Base-by-base conservation (phyloP, 92 coral and sea anemone genomes). In the Epizoanthus ramosus region DNA sequence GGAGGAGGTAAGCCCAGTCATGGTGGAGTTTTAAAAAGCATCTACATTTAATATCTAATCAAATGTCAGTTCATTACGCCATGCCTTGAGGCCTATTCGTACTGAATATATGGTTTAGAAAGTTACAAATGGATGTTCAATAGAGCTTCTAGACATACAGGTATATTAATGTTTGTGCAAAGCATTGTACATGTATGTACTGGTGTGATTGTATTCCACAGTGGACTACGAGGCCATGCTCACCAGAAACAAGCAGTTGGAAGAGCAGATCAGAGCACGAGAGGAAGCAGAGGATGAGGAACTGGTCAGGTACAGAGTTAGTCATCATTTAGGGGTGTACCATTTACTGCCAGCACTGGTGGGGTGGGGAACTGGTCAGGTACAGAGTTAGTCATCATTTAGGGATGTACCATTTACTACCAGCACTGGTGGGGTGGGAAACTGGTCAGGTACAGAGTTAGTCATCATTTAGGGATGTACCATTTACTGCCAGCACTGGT, bases 221-320 rank as follows among this genome's bases (percentile, higher is more conserved):
- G 98, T 93, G 80, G 92, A 96, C 66, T 92, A 92, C 83, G 98
- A 91, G 45, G 68, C 91, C 3, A 63, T 96, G 87, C 80, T 96
- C 64, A 87, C 83, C 56, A 88, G 84, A 47, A 94, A 93, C 84
- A 85, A 87, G 58, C 86, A 93, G 87, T 86, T 89, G 13, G 93
- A 92, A 71, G 92, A 96, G 63, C 91, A 96, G 69, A 80, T 90
- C 67, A 87, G 90, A 75, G 94, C 88, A 12, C 84, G 86, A 45
- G 98, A 96, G 84, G 92, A 87, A 80, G 88, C 90, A 57, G 99
- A 96, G 73, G 99, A 96, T 75, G 99, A 96, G 68, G 97, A 90
- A 71, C 88, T 94, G 25, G 94, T 96, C 57, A 91, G 89, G 99
- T 96, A 81, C 80, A 95, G n/a, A 50, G 35, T 53, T 1, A 4